A percentile compares a stretch with the other conserved stretches of the same genome.
Conservation (phyloP, 2,888 invertebrate genomes). For the Notocelia uddmanniana region DNA sequence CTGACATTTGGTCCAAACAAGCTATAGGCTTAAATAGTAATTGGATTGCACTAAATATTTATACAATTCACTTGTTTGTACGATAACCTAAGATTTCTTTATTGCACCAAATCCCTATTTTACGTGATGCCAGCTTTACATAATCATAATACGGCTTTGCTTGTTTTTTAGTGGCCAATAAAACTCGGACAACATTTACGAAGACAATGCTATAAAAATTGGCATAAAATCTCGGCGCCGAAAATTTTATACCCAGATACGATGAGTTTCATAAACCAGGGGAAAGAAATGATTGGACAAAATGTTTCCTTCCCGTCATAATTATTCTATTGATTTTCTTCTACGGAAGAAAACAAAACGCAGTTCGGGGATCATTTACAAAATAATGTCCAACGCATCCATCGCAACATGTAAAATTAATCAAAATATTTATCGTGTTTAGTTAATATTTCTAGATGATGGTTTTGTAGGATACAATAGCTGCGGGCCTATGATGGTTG, state of each 20-base stretch:
- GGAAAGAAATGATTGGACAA: constrained; percentile 67
- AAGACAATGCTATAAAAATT: constrained; percentile 82
- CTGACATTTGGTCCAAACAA: too few relatives aligned
- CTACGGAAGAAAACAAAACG: not conserved
- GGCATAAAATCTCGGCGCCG: constrained; percentile 80
- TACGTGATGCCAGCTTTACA: constrained; percentile 53
- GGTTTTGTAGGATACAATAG: too few relatives aligned
- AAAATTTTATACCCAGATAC: constrained; percentile 75
- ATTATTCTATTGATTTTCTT: constrained; percentile 48
- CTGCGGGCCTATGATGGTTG: too few relatives aligned
- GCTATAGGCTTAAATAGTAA: too few relatives aligned
- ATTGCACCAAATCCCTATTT: constrained; percentile 39
- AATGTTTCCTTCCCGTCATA: constrained; percentile 58
- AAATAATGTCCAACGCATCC: not conserved
- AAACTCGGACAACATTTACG: constrained; percentile 80
- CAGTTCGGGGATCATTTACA: too few relatives aligned
- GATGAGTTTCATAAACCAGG: constrained; percentile 70
- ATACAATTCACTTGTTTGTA: constrained; percentile 17
- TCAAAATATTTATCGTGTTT: too few relatives aligned
- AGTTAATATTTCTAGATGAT: too few relatives aligned
- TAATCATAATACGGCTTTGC: constrained; percentile 61
- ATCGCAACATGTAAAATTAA: not conserved
- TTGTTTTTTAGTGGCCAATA: constrained; percentile 71
- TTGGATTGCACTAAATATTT: not conserved
- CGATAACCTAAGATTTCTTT: constrained; percentile 35